phyloP scores from a whole-genome alignment of 92 coral and sea anemone genomes.

The Phymanthus crucifer region DNA sequence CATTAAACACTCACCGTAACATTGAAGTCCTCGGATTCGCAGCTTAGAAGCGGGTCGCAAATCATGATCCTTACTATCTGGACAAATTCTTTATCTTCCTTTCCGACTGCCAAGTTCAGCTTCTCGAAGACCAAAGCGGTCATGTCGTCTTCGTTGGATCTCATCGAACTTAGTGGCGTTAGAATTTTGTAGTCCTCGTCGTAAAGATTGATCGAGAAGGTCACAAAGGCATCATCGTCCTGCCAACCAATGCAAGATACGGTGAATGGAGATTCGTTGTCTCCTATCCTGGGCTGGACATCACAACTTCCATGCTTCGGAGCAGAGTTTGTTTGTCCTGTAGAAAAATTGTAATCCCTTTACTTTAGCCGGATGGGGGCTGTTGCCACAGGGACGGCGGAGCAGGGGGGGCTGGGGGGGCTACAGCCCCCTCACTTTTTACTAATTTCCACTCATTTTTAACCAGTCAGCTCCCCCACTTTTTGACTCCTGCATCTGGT shows the following conservation, averaged over 20 bases:
- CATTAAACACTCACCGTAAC: slow-evolving; percentile 11
- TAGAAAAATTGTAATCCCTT: background rate
- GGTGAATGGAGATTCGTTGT: slow-evolving; percentile 28
- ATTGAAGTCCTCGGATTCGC: slow-evolving; percentile 12
- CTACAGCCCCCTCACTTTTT: too few relatives aligned
- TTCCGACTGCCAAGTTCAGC: background rate
- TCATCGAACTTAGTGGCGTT: slow-evolving; percentile 15
- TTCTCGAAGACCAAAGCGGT: background rate
- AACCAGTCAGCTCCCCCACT: too few relatives aligned
- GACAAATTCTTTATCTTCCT: slow-evolving; percentile 26
- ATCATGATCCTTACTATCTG: slow-evolving; percentile 19
- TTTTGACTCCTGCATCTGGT: too few relatives aligned
- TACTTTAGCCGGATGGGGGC: too few relatives aligned
- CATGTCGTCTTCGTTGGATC: background rate
- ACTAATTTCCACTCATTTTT: too few relatives aligned
- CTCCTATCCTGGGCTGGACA: slow-evolving; percentile 49
- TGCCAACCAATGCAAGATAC: slow-evolving; percentile 26
- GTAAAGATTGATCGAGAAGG: slow-evolving; percentile 3
- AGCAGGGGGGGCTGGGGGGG: too few relatives aligned
- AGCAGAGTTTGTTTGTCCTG: slow-evolving; percentile 26
- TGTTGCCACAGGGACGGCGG: too few relatives aligned
- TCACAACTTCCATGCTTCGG: slow-evolving; percentile 54
- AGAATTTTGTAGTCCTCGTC: background rate
- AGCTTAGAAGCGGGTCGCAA: slow-evolving; percentile 28
- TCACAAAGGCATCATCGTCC: slow-evolving; percentile 25